phyloP scores from a whole-genome alignment of 2,888 invertebrate genomes.

The Archips crataeganus region DNA sequence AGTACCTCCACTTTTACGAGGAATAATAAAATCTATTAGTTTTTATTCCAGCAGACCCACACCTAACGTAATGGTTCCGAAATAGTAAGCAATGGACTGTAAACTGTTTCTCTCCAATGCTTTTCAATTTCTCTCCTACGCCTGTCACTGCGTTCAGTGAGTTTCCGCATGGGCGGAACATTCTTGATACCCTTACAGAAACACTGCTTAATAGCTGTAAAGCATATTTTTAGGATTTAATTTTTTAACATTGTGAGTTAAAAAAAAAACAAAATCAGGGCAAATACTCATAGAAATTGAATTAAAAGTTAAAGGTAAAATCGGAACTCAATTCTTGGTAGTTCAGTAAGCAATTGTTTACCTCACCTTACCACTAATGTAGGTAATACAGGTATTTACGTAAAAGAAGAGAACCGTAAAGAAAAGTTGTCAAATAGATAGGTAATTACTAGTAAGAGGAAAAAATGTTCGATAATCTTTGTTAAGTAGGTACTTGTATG shows the following conservation, averaged over 20 bases:
- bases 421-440: no score
- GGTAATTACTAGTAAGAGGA: no score
- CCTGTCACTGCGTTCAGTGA: conserved; percentile 30
- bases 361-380: no score
- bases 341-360: no score
- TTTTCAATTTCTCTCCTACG: conserved; percentile 33
- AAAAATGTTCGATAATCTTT: no score
- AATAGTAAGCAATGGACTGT: conserved; percentile 24
- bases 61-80: conserved; percentile 19
- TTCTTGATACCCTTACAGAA: conserved; percentile 13
- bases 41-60: conserved; percentile 31
- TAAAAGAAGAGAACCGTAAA: no score
- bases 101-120: conserved; percentile 33
- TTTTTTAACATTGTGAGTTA: not conserved
- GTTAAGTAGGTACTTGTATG: no score
- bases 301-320: no score
- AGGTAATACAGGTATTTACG: no score
- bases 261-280: no score
- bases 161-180: conserved; percentile 25
- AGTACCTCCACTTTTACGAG: not conserved
- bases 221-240: not conserved
- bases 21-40: conserved; percentile 13
- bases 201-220: not conserved
- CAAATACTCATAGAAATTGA: no score
- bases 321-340: no score